Base-by-base conservation (phyloP, 2,113 vertebrate species). In the Pterocles gutturalis region DNA sequence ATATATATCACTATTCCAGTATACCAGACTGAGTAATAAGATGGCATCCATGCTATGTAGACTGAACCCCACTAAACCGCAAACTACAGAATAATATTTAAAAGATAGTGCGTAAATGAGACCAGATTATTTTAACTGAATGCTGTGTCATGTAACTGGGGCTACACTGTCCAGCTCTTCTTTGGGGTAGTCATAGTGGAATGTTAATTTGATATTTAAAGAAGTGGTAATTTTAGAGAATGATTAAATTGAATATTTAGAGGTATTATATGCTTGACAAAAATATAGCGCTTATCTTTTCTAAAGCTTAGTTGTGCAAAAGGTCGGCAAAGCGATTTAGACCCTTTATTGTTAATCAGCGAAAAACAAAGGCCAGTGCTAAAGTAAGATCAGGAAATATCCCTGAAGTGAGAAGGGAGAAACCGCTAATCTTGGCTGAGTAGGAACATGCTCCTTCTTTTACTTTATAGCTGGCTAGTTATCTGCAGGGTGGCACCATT, bases 371-470 rank as follows among this genome's bases (percentile, higher is more conserved):
- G 78, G 64, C 90, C 85, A 87, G 49, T 93, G 86, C 64, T 96
- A 71, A 96, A 97, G 80, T 62, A 34, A 76, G 55, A n/a, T 71
- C 89, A 93, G 95, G 97, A 98, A 98, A 93, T 70, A 72, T 21
- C 64, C 58, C 70, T 96, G 7, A 96, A 96, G 91, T 72, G 58
- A 73, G 62, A 89, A 80, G 78, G 80, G 91, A 98, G 65, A 65
- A 98, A 93, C 55, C 7, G 5, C 57, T 46, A 41, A 46, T 43
- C 21, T 4, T n/a, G 25, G 55, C 58, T 87, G 55, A 81, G 45
- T 48, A 72, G 87, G 76, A 93, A 71, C 29, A 17, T 49, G 84
- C 65, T 79, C 66, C 53, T 57, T 49, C 64, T 87, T 91, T 93
- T 72, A 25, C 60, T 87, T 55, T 62, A 3, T 46, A 64, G 88